Evolutionary conservation across 2,113 vertebrate genomes (phyloP), one percentile per base, ranked within the genome.

Genomic region (Paradoxurus hermaphroditus): DNA sequence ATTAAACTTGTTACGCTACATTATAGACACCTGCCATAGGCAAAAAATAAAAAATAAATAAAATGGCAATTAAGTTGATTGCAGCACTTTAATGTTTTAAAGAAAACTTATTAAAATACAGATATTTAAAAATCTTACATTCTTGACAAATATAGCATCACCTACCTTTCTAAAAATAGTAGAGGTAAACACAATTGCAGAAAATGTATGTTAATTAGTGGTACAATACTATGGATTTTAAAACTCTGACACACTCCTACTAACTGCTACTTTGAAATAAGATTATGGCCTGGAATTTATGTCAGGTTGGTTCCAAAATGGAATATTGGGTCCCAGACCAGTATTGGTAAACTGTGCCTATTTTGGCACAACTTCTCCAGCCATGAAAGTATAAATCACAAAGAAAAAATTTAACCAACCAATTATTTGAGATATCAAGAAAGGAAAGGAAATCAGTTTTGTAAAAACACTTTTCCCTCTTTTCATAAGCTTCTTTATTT

Each of bases 401-500:
- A 81, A 95, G 90, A 96, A 93, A 98, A 97, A 97, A 94, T 77
- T 67, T 90, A 97, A 95, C 34, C 70, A 96, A 93, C 96, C 91
- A 95, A 81, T 96, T 44, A 21, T 95, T 93, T 96, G 78, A 98
- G 51, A 82, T 94, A 96, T 85, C 72, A 94, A 96, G 95, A 97
- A 95, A 97, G 73, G 56, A 97, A 97, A 98, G 91, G 79, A 46
- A 98, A 95, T 96, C 86, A 96, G 31, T 92, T 97, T 97, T 97
- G 16, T 86, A 96, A 97, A 98, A 97, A 86, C 97, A 96, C 96
- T 96, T 97, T 94, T 97, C 97, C 88, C 41, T 86, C 36, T 88
- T 97, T 93, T 97, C 94, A 96, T 70, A 98, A 97, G 91, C 8
- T 96, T 98, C 88, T 92, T 94, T 39, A 88, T 97, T 98, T 97